A percentile compares a stretch with the other conserved stretches of the same genome.
These are phyloP conservation scores for Danaus chrysippus DNA, from an alignment of 2,888 invertebrate species.

Conservation along the genomic window DNA sequence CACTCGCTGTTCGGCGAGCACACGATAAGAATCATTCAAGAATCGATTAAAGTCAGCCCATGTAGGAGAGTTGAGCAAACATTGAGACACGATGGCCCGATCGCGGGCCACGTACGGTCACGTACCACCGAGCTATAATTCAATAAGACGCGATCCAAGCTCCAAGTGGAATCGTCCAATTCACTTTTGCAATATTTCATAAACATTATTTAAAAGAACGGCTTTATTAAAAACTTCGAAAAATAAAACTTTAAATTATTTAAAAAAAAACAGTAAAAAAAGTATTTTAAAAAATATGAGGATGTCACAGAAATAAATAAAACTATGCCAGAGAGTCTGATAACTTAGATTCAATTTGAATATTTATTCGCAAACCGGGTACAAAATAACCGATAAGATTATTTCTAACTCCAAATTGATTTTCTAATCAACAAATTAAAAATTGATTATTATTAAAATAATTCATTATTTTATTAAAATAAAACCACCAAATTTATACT, in stretches of 20 bases:
- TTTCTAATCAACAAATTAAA: too few relatives aligned
- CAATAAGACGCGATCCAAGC: slow-evolving; percentile 64
- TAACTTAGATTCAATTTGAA: not conserved
- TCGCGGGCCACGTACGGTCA: slow-evolving; percentile 51
- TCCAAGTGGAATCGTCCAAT: slow-evolving; percentile 52
- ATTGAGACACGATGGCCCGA: slow-evolving; percentile 56
- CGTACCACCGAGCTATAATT: slow-evolving; percentile 63
- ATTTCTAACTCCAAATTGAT: too few relatives aligned
- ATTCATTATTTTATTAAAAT: not conserved
- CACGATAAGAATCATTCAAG: slow-evolving; percentile 57
- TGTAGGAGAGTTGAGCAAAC: slow-evolving; percentile 63
- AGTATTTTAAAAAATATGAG: not conserved
- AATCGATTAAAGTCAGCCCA: slow-evolving; percentile 67
- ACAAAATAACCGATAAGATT: not conserved
- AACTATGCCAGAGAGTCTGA: not conserved
- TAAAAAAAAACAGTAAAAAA: too few relatives aligned
- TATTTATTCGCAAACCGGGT: not conserved
- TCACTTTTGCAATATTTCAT: slow-evolving; percentile 43
- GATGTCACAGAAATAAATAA: not conserved
- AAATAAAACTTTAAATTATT: not conserved
- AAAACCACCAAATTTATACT: not conserved
- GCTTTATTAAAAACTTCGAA: slow-evolving; percentile 8
- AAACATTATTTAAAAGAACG: slow-evolving; percentile 29
- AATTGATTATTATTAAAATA: too few relatives aligned
- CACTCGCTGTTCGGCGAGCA: slow-evolving; percentile 35